phyloP scores from a whole-genome alignment of 2,113 vertebrate species.

The Dunckerocampus dactyliophorus region DNA sequence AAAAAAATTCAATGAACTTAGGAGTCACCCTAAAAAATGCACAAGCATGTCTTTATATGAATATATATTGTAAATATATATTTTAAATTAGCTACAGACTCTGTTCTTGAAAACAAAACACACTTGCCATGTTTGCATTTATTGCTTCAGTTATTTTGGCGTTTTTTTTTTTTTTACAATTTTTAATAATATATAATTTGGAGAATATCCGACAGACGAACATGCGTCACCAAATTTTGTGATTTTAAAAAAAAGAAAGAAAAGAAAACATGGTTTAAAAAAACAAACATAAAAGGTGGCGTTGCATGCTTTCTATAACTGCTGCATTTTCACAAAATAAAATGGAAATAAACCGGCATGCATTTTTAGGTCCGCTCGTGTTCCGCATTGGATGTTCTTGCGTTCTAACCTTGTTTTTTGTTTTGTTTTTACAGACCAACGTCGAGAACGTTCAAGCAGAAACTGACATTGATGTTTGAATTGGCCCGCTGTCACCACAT shows the following conservation, averaged over 20 bases:
- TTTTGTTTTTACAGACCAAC: constrained; percentile 19
- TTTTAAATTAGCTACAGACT: too few relatives aligned
- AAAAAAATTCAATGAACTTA: constrained; percentile 19
- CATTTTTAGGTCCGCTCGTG: neutral
- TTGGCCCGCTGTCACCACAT: constrained; percentile 65
- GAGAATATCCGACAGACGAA: neutral
- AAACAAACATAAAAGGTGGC: neutral
- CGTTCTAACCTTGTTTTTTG: constrained; percentile 26
- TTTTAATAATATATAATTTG: neutral
- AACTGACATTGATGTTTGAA: constrained; percentile 61
- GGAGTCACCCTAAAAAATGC: neutral
- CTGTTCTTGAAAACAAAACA: too few relatives aligned
- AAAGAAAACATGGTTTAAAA: neutral
- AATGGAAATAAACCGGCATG: neutral
- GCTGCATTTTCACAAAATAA: neutral
- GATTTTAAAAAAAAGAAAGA: neutral
- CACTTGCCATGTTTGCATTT: too few relatives aligned
- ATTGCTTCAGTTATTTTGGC: too few relatives aligned
- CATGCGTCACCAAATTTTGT: neutral
- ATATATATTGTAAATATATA: too few relatives aligned
- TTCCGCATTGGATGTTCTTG: constrained; percentile 9
- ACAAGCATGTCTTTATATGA: too few relatives aligned
- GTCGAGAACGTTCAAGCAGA: constrained; percentile 47
- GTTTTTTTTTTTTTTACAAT: too few relatives aligned
- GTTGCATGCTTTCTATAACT: neutral